Evolutionary conservation across 1,140 invertebrate genomes (phyloP), one percentile per base, ranked within the genome.

Genomic region (Homalodisca vitripennis): DNA sequence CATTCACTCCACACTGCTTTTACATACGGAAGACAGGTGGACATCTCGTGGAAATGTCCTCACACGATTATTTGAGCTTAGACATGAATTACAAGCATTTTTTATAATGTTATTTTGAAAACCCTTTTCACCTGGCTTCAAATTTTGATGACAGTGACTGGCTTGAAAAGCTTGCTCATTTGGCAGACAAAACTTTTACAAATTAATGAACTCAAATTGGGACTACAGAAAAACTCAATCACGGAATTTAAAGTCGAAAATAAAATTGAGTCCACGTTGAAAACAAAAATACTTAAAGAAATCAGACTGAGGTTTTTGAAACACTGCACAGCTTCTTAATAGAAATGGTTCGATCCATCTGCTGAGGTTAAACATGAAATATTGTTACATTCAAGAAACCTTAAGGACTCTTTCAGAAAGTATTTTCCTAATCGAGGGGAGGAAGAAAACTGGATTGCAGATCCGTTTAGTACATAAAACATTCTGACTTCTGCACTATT

Each of bases 21-120:
- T 77, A 69, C 73, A 78, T 73, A 75, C 74, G 68, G 74, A 78
- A 75, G 74, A 75, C n/a, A 66, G 67, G 75, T 71, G 78, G 77
- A 76, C 78, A 75, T 68, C 73, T 73, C 73, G 76, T 77, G 60
- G 78, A 77, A 74, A n/a, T n/a, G 73, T 76, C 71, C 72, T 79
- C 65, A 67, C 73, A 74, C 75, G 77, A 67, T 73, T 79, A 69
- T 78, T 76, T 75, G 75, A 79, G 70, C 73, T 79, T 66, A 73
- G 74, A 73, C 68, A 74, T 34, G 73, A 75, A 74, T 67, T 73
- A 53, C 68, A 71, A 64, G 66, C 67, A 29, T 74, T 74, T 34
- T 74, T 74, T 60, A 60, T n/a, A n/a, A n/a, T n/a, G n/a, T n/a
- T n/a, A n/a, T n/a, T n/a, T n/a, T n/a, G n/a, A n/a, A n/a, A n/a